phyloP scores from a whole-genome alignment of 2,888 invertebrate genomes.

The Drosophila kanekoi region DNA sequence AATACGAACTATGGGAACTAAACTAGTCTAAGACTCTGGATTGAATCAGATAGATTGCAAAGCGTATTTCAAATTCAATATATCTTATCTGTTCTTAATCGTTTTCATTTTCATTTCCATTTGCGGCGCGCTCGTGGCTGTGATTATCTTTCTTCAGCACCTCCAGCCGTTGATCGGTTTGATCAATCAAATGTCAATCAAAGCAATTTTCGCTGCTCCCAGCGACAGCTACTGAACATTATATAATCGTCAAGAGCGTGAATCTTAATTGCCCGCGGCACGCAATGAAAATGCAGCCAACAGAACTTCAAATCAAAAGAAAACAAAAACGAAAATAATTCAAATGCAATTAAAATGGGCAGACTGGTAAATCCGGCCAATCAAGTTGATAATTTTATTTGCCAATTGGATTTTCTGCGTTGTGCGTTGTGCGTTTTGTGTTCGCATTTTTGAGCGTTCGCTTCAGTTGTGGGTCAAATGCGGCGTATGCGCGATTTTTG shows the following conservation, averaged over 20 bases:
- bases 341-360: conserved; percentile 69
- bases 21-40: too few species aligned
- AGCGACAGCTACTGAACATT: conserved; percentile 45
- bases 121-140: not conserved
- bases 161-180: conserved; percentile 36
- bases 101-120: not conserved
- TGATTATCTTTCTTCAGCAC: conserved; percentile 30
- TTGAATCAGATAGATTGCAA: too few species aligned
- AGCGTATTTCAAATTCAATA: not conserved
- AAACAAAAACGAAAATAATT: conserved; percentile 12
- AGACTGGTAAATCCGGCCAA: conserved; percentile 52
- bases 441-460: conserved; percentile 46
- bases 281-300: conserved; percentile 46
- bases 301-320: conserved; percentile 39
- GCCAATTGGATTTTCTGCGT: conserved; percentile 59
- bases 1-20: too few species aligned
- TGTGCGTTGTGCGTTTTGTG: conserved; percentile 17
- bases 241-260: conserved; percentile 29
- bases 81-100: not conserved
- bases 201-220: conserved; percentile 36
- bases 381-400: conserved; percentile 70
- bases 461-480: conserved; percentile 57
- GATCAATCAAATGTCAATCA: conserved; percentile 66
- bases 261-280: conserved; percentile 42
- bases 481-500: conserved; percentile 68